These are phyloP conservation scores for Lindbergichthys nudifrons DNA, from an alignment of 2,797 vertebrate species.

Conservation along the genomic window DNA sequence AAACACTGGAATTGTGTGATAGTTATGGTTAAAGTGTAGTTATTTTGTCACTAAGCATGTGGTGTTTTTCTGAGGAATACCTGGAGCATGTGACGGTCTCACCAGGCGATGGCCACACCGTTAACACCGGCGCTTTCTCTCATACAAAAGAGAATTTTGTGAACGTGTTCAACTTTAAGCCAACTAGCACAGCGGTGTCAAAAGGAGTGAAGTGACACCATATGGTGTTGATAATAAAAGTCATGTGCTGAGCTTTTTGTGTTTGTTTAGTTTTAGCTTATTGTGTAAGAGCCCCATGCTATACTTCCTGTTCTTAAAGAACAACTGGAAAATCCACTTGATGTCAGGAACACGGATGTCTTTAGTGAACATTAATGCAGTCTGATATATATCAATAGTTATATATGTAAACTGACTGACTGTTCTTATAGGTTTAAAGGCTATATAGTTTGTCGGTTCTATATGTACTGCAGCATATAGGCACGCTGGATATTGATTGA, in stretches of 20 bases:
- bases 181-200: slow-evolving; percentile 50
- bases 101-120: slow-evolving; percentile 1
- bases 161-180: slow-evolving; percentile 48
- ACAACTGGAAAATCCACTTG: slow-evolving; percentile 47
- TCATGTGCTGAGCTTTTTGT: slow-evolving; percentile 61
- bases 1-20: not conserved
- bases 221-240: slow-evolving; percentile 60
- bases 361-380: slow-evolving; percentile 14
- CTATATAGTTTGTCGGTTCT: not conserved
- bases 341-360: slow-evolving; percentile 7
- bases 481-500: slow-evolving; percentile 59
- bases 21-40: not conserved
- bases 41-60: not conserved
- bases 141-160: slow-evolving; percentile 24
- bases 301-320: slow-evolving; percentile 51
- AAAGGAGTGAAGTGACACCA: slow-evolving; percentile 56
- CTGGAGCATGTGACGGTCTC: not conserved
- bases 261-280: slow-evolving; percentile 68
- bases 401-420: not conserved
- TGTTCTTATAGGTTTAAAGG: slow-evolving; percentile 10
- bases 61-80: not conserved
- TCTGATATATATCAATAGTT: not conserved
- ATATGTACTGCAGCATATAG: slow-evolving; percentile 20
- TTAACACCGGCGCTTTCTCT: slow-evolving; percentile 23
- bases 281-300: slow-evolving; percentile 56